Percentiles rank a stretch among this genome's conserved stretches.
Evolutionary conservation across 1,140 invertebrate genomes (phyloP).

Genomic region (Drosophila ercepeae): DNA sequence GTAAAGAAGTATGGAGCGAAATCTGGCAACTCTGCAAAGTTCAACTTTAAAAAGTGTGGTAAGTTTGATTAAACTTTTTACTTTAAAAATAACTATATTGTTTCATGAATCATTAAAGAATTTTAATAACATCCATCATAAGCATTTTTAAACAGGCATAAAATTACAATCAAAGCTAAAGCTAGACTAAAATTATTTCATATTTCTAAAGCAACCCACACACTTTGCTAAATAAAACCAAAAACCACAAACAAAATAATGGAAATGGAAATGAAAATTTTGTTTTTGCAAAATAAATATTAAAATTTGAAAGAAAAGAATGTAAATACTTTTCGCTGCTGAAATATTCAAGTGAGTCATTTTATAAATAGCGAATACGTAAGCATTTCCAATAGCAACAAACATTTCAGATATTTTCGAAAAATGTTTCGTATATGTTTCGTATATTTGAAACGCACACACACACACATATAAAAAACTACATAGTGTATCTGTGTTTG

Average conservation of each 20-base stretch:
- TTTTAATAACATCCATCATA: neutral
- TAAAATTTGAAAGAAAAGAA: constrained; percentile 29
- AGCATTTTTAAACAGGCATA: neutral
- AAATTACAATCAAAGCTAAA: constrained; percentile 18
- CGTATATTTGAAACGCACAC: constrained; percentile 24
- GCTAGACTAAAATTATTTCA: constrained; percentile 11
- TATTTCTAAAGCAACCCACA: constrained; percentile 3
- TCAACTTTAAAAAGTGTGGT: neutral
- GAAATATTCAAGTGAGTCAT: constrained; percentile 44
- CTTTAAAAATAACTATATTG: neutral
- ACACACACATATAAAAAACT: constrained; percentile 1
- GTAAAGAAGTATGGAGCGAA: constrained; percentile 84
- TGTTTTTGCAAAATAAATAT: constrained; percentile 12
- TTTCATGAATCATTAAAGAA: too few relatives aligned
- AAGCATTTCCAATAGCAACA: constrained; percentile 38
- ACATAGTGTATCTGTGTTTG: constrained; percentile 13
- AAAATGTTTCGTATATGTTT: constrained; percentile 42
- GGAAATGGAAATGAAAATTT: neutral
- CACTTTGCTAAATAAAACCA: neutral
- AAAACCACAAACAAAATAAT: neutral
- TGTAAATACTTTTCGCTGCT: constrained; percentile 45
- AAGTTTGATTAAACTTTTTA: neutral
- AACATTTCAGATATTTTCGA: constrained; percentile 62
- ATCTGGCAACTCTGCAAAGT: constrained; percentile 66
- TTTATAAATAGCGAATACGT: constrained; percentile 67